Evolutionary conservation across 1,140 invertebrate genomes (phyloP).

Genomic region (Eufriesea mexicana): DNA sequence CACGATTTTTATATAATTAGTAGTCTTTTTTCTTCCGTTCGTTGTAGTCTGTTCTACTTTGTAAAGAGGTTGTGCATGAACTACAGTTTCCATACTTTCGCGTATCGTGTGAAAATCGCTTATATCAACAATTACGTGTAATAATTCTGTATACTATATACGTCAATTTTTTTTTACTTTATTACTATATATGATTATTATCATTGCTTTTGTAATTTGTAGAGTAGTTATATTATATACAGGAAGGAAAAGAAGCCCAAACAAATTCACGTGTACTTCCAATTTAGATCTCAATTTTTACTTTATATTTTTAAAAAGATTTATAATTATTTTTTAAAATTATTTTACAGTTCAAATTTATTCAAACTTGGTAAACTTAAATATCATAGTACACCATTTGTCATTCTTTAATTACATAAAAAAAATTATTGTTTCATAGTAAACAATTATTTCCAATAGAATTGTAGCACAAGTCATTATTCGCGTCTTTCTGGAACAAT

Average conservation of each 20-base stretch:
- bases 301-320: neutral
- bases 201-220: conserved; percentile 41
- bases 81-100: conserved; percentile 52
- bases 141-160: conserved; percentile 35
- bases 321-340: neutral
- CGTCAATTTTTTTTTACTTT: no score
- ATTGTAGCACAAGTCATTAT: conserved; percentile 25
- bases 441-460: conserved; percentile 6
- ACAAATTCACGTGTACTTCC: neutral
- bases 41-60: conserved; percentile 23
- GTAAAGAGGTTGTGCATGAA: neutral
- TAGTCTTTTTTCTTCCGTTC: conserved; percentile 6
- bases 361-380: no score
- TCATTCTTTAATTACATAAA: neutral
- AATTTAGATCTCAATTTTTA: neutral
- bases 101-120: conserved; percentile 46
- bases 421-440: neutral
- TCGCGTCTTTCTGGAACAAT: conserved; percentile 22
- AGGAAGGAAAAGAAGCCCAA: neutral
- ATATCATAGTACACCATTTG: neutral
- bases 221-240: neutral
- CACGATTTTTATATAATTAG: neutral
- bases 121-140: conserved; percentile 15
- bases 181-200: neutral
- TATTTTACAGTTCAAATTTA: neutral